phyloP scores from a whole-genome alignment of 2,113 vertebrate species.

The Catharus fuscescens region DNA sequence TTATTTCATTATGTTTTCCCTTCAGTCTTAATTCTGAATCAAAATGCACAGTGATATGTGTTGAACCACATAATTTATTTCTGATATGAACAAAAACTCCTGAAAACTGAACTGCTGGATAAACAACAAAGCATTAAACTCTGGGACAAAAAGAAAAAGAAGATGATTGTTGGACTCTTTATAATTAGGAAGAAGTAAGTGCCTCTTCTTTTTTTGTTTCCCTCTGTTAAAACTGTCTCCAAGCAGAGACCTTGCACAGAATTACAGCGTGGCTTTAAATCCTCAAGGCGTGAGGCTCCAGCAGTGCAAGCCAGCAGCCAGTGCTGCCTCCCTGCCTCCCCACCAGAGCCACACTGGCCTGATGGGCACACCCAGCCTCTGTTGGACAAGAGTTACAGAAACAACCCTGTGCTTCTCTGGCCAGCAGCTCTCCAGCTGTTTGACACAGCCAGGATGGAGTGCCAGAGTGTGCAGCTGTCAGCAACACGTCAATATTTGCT shows the following conservation, averaged over 20 bases:
- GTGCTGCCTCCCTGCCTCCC: neutral
- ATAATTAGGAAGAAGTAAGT: neutral
- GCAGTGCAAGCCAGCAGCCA: neutral
- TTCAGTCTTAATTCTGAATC: constrained; percentile 70
- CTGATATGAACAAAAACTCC: constrained; percentile 45
- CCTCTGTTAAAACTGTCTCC: neutral
- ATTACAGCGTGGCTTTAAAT: neutral
- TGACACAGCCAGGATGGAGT: neutral
- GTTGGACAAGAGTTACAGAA: neutral
- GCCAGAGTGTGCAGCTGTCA: constrained; percentile 16
- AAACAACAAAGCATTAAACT: constrained; percentile 31
- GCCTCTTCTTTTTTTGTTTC: neutral
- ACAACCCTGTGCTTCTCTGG: neutral
- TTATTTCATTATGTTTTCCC: constrained; percentile 66
- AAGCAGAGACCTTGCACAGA: neutral
- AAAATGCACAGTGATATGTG: constrained; percentile 62
- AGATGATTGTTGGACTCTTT: neutral
- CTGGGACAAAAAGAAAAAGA: neutral
- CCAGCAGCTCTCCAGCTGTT: neutral
- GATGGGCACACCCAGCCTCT: neutral
- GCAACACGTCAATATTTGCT: neutral
- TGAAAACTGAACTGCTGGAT: constrained; percentile 54
- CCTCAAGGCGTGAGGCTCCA: neutral
- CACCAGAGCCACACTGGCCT: neutral
- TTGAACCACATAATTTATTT: constrained; percentile 56